These are phyloP conservation scores for Nothoprocta pentlandii DNA, from an alignment of 2,113 vertebrate species.

Conservation along the genomic window DNA sequence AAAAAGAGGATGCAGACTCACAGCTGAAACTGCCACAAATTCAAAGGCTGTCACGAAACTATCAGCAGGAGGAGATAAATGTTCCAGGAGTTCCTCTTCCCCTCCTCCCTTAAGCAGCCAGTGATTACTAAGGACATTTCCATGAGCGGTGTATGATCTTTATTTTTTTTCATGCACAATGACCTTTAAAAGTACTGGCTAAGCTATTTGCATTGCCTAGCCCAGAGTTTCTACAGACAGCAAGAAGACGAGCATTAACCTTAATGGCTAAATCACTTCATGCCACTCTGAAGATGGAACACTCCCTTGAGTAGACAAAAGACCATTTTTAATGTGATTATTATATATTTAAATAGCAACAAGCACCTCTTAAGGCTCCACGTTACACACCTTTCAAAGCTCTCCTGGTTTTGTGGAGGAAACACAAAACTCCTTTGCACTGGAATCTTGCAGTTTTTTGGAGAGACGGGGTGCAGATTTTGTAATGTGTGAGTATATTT, in stretches of 20 bases:
- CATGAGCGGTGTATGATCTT: slow-evolving; percentile 66
- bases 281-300: slow-evolving; percentile 63
- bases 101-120: slow-evolving; percentile 50
- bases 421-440: background rate
- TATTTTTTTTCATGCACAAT: slow-evolving; percentile 72
- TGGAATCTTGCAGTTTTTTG: background rate
- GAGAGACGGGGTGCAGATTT: background rate
- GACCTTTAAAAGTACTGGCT: slow-evolving; percentile 84
- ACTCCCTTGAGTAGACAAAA: slow-evolving; percentile 35
- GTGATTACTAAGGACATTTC: slow-evolving; percentile 77
- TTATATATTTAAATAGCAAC: slow-evolving; percentile 53
- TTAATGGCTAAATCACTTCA: slow-evolving; percentile 80
- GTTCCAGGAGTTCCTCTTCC: background rate
- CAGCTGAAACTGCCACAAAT: slow-evolving; percentile 17
- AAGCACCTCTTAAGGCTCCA: background rate
- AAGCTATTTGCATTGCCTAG: slow-evolving; percentile 82
- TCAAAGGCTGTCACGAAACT: slow-evolving; percentile 3
- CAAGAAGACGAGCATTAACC: slow-evolving; percentile 79
- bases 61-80: slow-evolving; percentile 35
- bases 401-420: background rate
- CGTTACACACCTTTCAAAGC: background rate
- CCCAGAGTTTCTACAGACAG: slow-evolving; percentile 74
- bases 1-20: background rate
- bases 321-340: slow-evolving; percentile 7
- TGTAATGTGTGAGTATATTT: background rate